Base-by-base conservation (phyloP, 2,113 vertebrate species). In the Spea bombifrons region DNA sequence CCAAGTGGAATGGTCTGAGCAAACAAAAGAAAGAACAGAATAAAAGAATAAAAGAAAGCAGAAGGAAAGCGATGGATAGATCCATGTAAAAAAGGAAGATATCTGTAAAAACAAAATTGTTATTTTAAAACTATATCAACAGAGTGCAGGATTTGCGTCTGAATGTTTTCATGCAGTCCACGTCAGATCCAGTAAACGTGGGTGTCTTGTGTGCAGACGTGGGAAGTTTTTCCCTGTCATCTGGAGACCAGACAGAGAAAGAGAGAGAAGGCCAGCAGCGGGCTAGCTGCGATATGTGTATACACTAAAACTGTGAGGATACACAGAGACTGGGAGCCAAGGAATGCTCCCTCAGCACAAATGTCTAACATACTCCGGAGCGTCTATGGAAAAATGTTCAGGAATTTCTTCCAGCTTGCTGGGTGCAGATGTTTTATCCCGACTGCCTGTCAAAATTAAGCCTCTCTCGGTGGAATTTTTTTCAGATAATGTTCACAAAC, bases 301-400 rank as follows among this genome's bases (percentile, higher is more conserved):
- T 57, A 9, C 52, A 66, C 4, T 55, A 8, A 17, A 55, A 44
- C 43, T 64, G 59, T 8, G 48, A 45, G 59, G 70, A 47, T 66
- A 30, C 70, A 55, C 49, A 73, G 44, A 46, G 69, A 52, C 49
- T 8, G 47, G 9, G 69, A 57, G 71, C 44, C 63, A 48, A 65
- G 55, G 78, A 80, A 80, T 80, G 78, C 78, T 64, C 78, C 55
- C 52, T 80, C 78, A 80, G 78, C 78, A 80, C 64, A 80, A 67
- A 80, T 13, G 44, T 68, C 71, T 80, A 43, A 68, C 71, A 49
- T 80, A 64, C 71, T 74, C 78, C 45, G 15, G 8, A 63, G 49
- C 50, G 48, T 57, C 53, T 16, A 55, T 68, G 69, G 71, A 79
- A 79, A 78, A 53, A 73, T 57, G 66, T 57, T 73, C 44, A 61